Conservation (phyloP, 2,113 vertebrate genomes). For the Thinocorus orbignyianus region DNA sequence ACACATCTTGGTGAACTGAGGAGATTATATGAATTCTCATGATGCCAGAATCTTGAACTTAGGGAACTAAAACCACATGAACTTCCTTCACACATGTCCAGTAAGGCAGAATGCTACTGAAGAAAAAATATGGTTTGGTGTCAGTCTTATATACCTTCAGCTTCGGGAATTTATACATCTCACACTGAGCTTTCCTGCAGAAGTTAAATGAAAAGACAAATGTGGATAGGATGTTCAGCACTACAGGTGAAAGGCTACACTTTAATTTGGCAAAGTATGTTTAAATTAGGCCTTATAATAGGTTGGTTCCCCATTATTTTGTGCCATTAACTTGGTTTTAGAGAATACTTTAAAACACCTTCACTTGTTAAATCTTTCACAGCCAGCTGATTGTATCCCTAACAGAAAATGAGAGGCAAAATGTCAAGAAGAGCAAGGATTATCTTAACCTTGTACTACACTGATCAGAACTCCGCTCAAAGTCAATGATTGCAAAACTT, state of each 20-base stretch:
- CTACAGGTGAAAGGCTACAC: slow-evolving; percentile 75
- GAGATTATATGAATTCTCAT: neutral
- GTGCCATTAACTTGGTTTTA: slow-evolving; percentile 72
- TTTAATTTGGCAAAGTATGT: slow-evolving; percentile 75
- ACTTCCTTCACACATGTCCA: neutral
- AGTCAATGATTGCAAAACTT: slow-evolving; percentile 68
- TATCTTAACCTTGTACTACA: slow-evolving; percentile 64
- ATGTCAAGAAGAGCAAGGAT: slow-evolving; percentile 76
- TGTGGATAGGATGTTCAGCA: slow-evolving; percentile 12
- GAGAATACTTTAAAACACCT: slow-evolving; percentile 72
- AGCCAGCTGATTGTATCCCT: slow-evolving; percentile 63
- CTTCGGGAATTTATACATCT: slow-evolving; percentile 43
- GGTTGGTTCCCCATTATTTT: slow-evolving; percentile 79
- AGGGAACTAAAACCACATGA: neutral
- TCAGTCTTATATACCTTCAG: slow-evolving; percentile 3
- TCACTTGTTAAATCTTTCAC: slow-evolving; percentile 66
- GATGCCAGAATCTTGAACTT: neutral
- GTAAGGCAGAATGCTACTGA: neutral
- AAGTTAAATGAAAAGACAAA: slow-evolving; percentile 73
- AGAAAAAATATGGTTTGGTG: neutral
- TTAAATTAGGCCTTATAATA: slow-evolving; percentile 76
- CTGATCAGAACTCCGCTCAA: slow-evolving; percentile 70
- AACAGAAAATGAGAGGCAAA: slow-evolving; percentile 69
- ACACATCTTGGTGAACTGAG: neutral
- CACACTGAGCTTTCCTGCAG: neutral